phyloP scores from a whole-genome alignment of 2,113 vertebrate species.

The Haemorhous mexicanus region DNA sequence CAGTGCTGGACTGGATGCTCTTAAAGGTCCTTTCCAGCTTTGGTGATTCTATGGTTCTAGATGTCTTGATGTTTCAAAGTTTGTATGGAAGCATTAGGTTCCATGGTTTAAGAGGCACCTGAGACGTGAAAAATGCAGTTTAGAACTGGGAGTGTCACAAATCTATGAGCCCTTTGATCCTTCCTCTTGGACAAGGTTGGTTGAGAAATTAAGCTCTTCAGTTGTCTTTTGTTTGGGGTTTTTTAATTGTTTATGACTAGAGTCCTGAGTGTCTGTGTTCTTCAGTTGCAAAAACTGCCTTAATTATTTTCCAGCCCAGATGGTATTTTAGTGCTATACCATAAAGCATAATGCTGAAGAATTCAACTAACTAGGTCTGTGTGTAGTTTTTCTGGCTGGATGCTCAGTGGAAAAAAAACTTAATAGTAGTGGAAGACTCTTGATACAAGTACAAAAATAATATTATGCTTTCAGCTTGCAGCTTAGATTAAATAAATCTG shows the following conservation, averaged over 20 bases:
- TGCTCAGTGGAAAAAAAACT: background rate
- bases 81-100: accelerated
- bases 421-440: background rate
- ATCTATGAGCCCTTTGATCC: accelerated
- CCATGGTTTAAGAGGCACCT: accelerated
- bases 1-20: background rate
- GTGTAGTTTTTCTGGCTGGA: background rate
- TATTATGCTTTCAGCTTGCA: background rate
- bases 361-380: background rate
- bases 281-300: background rate
- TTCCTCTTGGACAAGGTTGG: accelerated
- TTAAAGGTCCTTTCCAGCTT: background rate
- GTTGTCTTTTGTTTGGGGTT: accelerated
- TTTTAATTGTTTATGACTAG: background rate
- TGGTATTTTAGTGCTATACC: background rate
- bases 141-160: background rate
- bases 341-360: background rate
- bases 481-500: background rate
- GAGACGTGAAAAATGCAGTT: background rate
- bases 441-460: background rate
- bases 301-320: background rate
- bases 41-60: background rate
- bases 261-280: background rate
- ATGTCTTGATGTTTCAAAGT: background rate
- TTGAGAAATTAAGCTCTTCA: background rate